Conservation (phyloP, 1,140 invertebrate species). For the Drosophila tsacasi region DNA sequence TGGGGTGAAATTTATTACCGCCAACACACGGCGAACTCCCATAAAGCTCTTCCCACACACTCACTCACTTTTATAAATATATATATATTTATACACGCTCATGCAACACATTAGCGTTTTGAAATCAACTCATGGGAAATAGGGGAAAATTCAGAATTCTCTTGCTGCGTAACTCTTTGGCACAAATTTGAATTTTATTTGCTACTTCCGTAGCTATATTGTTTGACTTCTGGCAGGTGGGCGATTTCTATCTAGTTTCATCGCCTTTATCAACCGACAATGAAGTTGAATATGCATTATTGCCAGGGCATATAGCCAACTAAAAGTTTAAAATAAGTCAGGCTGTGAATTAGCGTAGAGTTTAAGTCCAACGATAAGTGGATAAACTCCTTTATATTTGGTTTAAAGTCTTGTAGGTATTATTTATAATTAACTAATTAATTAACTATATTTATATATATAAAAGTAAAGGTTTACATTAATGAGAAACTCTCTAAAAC, state of each 20-base stretch:
- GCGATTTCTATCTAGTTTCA: not conserved
- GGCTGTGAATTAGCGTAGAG: constrained; percentile 48
- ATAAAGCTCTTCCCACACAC: constrained; percentile 57
- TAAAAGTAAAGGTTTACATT: no score
- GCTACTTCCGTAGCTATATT: constrained; percentile 77
- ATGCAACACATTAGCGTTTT: constrained; percentile 67
- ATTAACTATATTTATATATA: no score
- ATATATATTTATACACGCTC: constrained; percentile 7
- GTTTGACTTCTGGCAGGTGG: constrained; percentile 57
- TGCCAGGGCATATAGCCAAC: constrained; percentile 53
- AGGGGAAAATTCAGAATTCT: constrained; percentile 31
- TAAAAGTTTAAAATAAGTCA: constrained; percentile 68
- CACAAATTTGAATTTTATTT: constrained; percentile 83
- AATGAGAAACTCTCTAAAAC: no score
- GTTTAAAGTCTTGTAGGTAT: not conserved
- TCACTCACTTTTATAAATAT: constrained; percentile 16
- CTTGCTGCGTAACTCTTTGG: constrained; percentile 73
- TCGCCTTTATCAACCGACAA: constrained; percentile 6
- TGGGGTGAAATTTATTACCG: constrained; percentile 67
- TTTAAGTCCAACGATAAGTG: constrained; percentile 17
- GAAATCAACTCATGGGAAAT: constrained; percentile 59
- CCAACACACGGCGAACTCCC: constrained; percentile 41
- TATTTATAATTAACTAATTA: not conserved
- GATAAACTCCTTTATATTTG: not conserved
- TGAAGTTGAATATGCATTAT: constrained; percentile 65